Evolutionary conservation across 2,113 vertebrate species (phyloP).

Genomic region (Ellobius talpinus): DNA sequence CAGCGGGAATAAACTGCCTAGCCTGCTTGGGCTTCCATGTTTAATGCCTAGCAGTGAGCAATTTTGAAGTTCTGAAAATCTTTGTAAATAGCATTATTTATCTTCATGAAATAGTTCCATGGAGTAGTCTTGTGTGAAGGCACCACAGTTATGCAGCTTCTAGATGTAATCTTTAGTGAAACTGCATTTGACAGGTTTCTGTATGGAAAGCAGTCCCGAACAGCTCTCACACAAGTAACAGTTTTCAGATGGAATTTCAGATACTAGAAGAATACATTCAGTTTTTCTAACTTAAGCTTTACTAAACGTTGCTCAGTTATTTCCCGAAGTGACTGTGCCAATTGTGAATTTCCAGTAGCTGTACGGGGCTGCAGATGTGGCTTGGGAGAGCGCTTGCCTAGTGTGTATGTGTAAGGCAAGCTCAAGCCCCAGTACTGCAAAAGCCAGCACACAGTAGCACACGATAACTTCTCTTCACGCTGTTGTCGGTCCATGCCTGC

Average conservation of each 20-base stretch:
- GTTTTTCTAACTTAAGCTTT: background rate
- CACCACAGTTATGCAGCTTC: background rate
- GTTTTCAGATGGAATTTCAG: constrained; percentile 1
- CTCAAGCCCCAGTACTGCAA: background rate
- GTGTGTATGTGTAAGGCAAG: background rate
- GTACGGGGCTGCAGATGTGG: background rate
- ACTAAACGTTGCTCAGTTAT: constrained; percentile 16
- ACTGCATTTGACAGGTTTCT: constrained; percentile 4
- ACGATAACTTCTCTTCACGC: background rate
- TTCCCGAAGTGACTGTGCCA: background rate
- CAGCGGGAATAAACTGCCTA: too few species aligned
- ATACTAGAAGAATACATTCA: background rate
- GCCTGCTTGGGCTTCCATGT: too few species aligned
- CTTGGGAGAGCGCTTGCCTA: background rate
- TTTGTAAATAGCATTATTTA: background rate
- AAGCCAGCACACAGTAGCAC: background rate
- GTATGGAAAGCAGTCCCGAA: background rate
- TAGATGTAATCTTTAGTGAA: background rate
- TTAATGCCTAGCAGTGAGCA: background rate
- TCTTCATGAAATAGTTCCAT: constrained; percentile 24
- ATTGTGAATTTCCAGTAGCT: background rate
- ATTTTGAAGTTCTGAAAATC: background rate
- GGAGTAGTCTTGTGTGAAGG: background rate
- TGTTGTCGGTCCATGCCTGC: background rate
- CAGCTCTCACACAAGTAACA: constrained; percentile 1